These are phyloP conservation scores for Lagorchestes hirsutus DNA, from an alignment of 2,797 vertebrate species.

Conservation along the genomic window DNA sequence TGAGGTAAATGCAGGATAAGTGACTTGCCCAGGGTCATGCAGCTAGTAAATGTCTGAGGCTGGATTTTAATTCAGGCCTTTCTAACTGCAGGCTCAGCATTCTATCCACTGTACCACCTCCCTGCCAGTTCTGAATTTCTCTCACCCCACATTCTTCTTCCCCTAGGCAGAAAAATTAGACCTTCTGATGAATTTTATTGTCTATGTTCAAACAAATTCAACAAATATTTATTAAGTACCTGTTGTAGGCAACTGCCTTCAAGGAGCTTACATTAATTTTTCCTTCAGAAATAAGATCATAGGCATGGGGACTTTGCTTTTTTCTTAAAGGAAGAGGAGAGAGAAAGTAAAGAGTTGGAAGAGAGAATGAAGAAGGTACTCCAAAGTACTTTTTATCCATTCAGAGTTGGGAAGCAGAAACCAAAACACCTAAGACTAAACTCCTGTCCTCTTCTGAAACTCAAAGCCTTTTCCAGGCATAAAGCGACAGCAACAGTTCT, in stretches of 20 bases:
- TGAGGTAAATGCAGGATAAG: neutral
- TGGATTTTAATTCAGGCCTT: neutral
- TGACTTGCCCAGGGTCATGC: neutral
- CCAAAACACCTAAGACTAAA: constrained; percentile 52
- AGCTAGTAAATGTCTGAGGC: neutral
- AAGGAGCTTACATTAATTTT: constrained; percentile 27
- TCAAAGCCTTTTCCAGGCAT: constrained; percentile 6
- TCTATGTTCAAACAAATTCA: neutral
- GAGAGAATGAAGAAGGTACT: constrained; percentile 63
- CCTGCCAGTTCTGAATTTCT: neutral
- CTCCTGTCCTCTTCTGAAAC: neutral
- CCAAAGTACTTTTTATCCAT: constrained; percentile 56
- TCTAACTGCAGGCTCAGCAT: neutral
- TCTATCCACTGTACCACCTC: neutral
- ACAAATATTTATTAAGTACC: neutral
- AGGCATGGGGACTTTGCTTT: constrained; percentile 45
- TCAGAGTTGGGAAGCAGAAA: constrained; percentile 57
- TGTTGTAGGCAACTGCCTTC: neutral
- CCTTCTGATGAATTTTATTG: neutral
- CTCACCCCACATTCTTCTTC: neutral
- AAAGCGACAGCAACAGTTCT: constrained; percentile 37
- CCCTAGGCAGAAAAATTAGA: neutral
- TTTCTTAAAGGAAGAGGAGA: constrained; percentile 56
- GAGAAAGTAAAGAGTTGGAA: constrained; percentile 76
- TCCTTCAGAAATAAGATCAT: neutral